These are phyloP conservation scores for Trissolcus basalis DNA, from an alignment of 1,140 invertebrate genomes.

Conservation along the genomic window DNA sequence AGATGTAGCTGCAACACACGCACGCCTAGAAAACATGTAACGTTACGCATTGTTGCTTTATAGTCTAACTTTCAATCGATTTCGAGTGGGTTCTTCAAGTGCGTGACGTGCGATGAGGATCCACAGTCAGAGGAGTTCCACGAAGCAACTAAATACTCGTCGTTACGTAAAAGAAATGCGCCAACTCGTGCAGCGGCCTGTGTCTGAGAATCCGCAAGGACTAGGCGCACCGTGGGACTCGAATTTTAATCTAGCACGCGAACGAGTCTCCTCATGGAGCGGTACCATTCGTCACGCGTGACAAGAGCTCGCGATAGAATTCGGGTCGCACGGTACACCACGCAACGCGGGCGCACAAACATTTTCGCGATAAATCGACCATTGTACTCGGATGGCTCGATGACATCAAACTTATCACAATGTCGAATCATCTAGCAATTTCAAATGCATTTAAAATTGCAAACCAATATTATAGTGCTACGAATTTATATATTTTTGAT, in stretches of 20 bases:
- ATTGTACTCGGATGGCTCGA: not conserved
- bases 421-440: no score
- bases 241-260: conserved; percentile 71
- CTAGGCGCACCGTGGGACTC: conserved; percentile 68
- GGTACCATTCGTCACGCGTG: conserved; percentile 63
- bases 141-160: conserved; percentile 62
- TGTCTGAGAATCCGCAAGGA: conserved; percentile 63
- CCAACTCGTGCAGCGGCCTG: conserved; percentile 40
- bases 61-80: conserved; percentile 49
- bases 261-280: conserved; percentile 59
- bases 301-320: conserved; percentile 62
- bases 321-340: conserved; percentile 60
- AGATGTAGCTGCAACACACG: not conserved
- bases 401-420: no score
- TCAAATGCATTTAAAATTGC: no score
- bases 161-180: conserved; percentile 66
- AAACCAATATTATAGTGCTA: no score
- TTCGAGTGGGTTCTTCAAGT: conserved; percentile 52
- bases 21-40: conserved; percentile 33
- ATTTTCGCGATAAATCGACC: conserved; percentile 12
- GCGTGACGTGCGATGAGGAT: conserved; percentile 62
- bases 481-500: no score
- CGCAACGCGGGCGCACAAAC: conserved; percentile 15
- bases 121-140: conserved; percentile 60
- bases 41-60: conserved; percentile 44